Evolutionary conservation across 2,113 vertebrate genomes (phyloP), one percentile per base, ranked within the genome.

Genomic region (Morone saxatilis): DNA sequence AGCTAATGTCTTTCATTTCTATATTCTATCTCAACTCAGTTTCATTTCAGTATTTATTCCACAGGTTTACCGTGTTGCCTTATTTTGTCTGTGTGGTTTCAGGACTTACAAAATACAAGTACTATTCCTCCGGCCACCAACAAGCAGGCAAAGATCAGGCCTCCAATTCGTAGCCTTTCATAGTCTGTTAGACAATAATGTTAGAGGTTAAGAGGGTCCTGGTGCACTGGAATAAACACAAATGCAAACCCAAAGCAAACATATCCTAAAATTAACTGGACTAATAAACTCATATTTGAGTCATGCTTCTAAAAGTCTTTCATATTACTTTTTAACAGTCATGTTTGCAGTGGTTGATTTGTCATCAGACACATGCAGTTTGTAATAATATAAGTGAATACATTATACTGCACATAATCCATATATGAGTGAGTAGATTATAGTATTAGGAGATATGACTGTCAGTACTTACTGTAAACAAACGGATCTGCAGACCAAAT

Each of bases 381-480:
- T 56, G 7, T n/a, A n/a, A 20, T 19, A 54, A 36, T 25, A 2
- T 3, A 31, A 36, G 4, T 45, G 16, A 61, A 60, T 14, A 57
- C 20, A 10, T 25, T 10, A 22, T 41, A 57, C 16, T 60, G 6
- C 14, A 19, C 19, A 20, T 53, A 54, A 74, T 65, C 25, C 7
- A 20, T 36, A 70, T 4, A 65, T 38, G 0, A 47, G 6, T 50
- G 20, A 48, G 0, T 53, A 13, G 6, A 50, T 76, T 25, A n/a
- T 45, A 11, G 57, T 63, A 73, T 57, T 25, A 66, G 12, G 38
- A 74, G 45, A 60, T 61, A 78, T 38, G 10, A 40, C 36, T 7
- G 10, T 74, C 9, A 45, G 8, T 41, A 95, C 95, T 96, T 91
- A 96, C 95, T 95, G 93, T 96, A 96, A 89, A 88, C 82, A 88